Evolutionary conservation across 2,113 vertebrate genomes (phyloP).

Genomic region (Malurus cyaneus): DNA sequence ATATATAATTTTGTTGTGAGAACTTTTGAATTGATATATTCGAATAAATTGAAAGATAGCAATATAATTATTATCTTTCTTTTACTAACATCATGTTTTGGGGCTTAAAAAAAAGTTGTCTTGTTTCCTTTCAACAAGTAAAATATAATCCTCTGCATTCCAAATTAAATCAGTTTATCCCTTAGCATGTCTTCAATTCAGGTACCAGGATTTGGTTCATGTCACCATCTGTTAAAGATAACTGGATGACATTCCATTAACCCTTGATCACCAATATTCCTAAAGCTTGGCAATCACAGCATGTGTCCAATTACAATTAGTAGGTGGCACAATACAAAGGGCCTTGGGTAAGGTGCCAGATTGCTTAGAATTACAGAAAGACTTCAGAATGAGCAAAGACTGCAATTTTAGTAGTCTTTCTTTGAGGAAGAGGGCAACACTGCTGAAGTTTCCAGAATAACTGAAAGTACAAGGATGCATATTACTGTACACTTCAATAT

Average conservation of each 20-base stretch:
- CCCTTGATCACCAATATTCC: neutral
- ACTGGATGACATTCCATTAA: neutral
- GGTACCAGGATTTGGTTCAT: neutral
- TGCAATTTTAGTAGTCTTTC: neutral
- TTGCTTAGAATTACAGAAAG: neutral
- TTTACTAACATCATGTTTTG: neutral
- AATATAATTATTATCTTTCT: neutral
- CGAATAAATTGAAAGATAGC: neutral
- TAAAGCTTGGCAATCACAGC: neutral
- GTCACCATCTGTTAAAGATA: neutral
- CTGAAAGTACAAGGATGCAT: neutral
- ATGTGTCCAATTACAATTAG: neutral
- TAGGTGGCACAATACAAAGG: neutral
- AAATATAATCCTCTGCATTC: neutral
- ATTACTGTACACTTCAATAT: neutral
- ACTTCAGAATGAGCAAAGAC: neutral
- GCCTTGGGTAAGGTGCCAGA: neutral
- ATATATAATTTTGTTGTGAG: rapidly evolving
- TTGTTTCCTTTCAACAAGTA: neutral
- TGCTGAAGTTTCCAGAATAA: neutral
- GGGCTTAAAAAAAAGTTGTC: neutral
- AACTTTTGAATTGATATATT: neutral
- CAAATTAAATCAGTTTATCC: neutral
- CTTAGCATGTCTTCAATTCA: neutral
- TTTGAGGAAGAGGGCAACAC: neutral